A percentile compares a stretch with the other conserved stretches of the same genome.
phyloP scores from a whole-genome alignment of 2,797 vertebrate species.

The Sebastes alutus region DNA sequence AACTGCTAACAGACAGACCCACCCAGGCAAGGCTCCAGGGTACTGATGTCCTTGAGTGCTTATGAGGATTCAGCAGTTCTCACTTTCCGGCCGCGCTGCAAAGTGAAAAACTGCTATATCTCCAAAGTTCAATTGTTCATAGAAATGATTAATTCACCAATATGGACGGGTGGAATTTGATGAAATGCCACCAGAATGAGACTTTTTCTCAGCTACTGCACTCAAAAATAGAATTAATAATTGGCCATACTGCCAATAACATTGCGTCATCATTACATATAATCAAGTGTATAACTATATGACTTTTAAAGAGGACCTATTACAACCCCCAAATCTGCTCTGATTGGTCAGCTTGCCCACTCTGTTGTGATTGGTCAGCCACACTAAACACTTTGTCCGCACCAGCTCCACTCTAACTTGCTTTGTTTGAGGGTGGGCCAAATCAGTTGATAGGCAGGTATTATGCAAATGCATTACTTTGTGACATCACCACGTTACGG shows the following conservation, averaged over 20 bases:
- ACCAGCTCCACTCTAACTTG: too few species aligned
- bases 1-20: slow-evolving; percentile 74
- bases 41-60: slow-evolving; percentile 71
- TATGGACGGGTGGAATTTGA: slow-evolving; percentile 8
- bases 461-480: too few species aligned
- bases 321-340: too few species aligned
- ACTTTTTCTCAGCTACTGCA: slow-evolving; percentile 10
- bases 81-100: slow-evolving; percentile 42
- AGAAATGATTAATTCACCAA: slow-evolving; percentile 35
- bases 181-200: slow-evolving; percentile 8
- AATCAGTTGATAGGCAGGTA: too few species aligned
- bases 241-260: not conserved
- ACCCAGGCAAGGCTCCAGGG: slow-evolving; percentile 70
- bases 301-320: not conserved
- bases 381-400: too few species aligned
- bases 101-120: slow-evolving; percentile 41
- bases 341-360: too few species aligned
- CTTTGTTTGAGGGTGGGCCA: too few species aligned
- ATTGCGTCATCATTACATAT: not conserved
- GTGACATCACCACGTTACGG: too few species aligned
- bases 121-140: slow-evolving; percentile 50
- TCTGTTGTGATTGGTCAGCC: too few species aligned
- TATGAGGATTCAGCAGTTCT: slow-evolving; percentile 69
- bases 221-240: not conserved
- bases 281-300: not conserved